Percentiles rank a stretch among this genome's conserved stretches.
phyloP scores from a whole-genome alignment of 2,797 vertebrate genomes.

The Gallirallus australis region DNA sequence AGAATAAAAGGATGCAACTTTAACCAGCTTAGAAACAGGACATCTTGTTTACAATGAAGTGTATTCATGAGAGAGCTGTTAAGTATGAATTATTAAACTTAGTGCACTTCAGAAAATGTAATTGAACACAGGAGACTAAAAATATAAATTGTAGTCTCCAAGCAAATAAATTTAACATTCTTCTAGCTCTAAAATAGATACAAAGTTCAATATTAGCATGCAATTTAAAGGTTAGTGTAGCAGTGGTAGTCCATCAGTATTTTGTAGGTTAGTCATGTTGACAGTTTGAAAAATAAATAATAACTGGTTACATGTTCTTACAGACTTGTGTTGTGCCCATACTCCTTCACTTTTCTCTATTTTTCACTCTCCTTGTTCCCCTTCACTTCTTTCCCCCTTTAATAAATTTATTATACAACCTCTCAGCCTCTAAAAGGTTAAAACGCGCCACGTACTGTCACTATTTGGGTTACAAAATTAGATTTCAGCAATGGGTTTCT shows the following conservation, averaged over 20 bases:
- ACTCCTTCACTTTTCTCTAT: neutral
- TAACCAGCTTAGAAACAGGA: constrained; percentile 18
- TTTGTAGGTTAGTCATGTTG: neutral
- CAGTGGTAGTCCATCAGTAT: neutral
- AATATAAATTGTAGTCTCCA: constrained; percentile 36
- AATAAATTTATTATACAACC: neutral
- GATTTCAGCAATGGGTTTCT: neutral
- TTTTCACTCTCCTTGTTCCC: neutral
- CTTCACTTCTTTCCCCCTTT: neutral
- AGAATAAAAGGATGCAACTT: neutral
- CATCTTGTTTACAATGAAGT: constrained; percentile 27
- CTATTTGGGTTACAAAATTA: neutral
- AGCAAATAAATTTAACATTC: constrained; percentile 27
- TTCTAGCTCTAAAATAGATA: neutral
- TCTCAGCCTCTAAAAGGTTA: neutral
- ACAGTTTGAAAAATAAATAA: neutral
- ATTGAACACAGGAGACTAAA: constrained; percentile 4
- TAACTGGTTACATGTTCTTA: neutral
- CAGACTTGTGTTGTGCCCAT: neutral
- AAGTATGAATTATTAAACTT: constrained; percentile 62
- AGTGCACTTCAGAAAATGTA: constrained; percentile 54
- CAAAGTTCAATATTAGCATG: neutral
- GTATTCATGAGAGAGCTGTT: constrained; percentile 38
- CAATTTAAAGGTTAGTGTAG: neutral
- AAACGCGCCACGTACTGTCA: neutral